Base-by-base conservation (phyloP, 1,140 invertebrate species). In the Antheraea mylitta region DNA sequence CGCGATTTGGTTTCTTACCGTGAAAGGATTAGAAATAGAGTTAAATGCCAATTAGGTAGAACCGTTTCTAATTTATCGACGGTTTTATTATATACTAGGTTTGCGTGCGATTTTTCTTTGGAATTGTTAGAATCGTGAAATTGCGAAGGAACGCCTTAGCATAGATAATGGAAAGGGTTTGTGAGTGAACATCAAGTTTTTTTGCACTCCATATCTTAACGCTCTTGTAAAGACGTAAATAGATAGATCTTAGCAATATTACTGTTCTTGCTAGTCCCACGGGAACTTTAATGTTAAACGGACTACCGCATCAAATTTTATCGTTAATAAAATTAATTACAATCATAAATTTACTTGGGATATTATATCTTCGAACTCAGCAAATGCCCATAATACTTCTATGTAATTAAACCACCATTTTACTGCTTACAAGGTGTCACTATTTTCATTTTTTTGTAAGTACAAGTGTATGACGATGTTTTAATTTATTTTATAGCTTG, bases 31-130 rank as follows among this genome's bases (percentile, higher is more conserved):
- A 53, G 45, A 53, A 53, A 53, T 53, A 53, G 45, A 53, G 10
- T 53, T 16, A 16, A 13, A 53, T 53, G 16, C 45, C 45, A 53
- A 53, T 53, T 53, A 53, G 1, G 13, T 53, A 53, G 4, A 53
- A 53, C 45, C 45, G 45, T 53, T 16, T 53, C 45, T 53, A 53
- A 53, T 53, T 53, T 53, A 53, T 53, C 45, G 45, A n/a, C 45
- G 45, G 13, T 53, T 53, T 53, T 53, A 53, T 53, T 53, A 16
- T 53, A 53, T 53, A 53, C 45, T 53, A 53, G 7, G 7, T 53
- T 53, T 53, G 45, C 45, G 16, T 53, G 45, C 45, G 45, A 53
- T 53, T 53, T 42, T 53, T 6, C 45, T 53, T 53, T 53, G 45
- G 11, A 16, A 16, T 53, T 1, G 5, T 53, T 9, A 13, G 11